phyloP scores from a whole-genome alignment of 2,888 invertebrate genomes.

The Agonopterix subpropinquella region DNA sequence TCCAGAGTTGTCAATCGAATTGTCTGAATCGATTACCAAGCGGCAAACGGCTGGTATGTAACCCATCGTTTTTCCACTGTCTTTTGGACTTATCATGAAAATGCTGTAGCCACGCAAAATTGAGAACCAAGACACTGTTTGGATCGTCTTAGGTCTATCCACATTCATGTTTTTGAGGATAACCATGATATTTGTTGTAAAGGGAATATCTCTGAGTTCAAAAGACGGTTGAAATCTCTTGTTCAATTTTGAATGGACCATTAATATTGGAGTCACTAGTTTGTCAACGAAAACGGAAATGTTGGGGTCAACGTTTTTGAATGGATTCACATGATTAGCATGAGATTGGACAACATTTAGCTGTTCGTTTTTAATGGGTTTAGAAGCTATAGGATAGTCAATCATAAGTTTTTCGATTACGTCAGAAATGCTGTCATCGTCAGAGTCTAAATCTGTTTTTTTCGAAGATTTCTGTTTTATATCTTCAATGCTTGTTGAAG shows the following conservation, averaged over 20 bases:
- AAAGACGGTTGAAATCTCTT: constrained; percentile 40
- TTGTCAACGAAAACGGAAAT: constrained; percentile 62
- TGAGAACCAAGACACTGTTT: constrained; percentile 83
- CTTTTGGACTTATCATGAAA: constrained; percentile 76
- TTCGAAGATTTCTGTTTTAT: constrained; percentile 7
- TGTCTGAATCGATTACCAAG: constrained; percentile 62
- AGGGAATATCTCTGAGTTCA: constrained; percentile 43
- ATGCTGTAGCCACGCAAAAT: constrained; percentile 79
- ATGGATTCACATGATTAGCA: constrained; percentile 46
- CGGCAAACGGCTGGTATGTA: constrained; percentile 81
- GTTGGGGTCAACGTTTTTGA: constrained; percentile 46
- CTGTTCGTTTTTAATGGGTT: background rate
- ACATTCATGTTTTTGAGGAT: constrained; percentile 46
- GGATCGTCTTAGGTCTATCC: constrained; percentile 69
- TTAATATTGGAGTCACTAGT: constrained; percentile 47
- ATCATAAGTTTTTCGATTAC: constrained; percentile 27
- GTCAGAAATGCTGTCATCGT: constrained; percentile 28
- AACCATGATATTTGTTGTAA: constrained; percentile 40
- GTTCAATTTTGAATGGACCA: constrained; percentile 59
- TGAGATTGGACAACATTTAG: background rate
- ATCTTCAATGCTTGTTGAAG: constrained; percentile 16
- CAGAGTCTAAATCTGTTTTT: constrained; percentile 14
- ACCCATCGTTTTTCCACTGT: constrained; percentile 82
- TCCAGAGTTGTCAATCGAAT: constrained; percentile 56
- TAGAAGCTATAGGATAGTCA: constrained; percentile 11